These are phyloP conservation scores for Gortyna flavago DNA, from an alignment of 2,888 invertebrate species.

Conservation along the genomic window DNA sequence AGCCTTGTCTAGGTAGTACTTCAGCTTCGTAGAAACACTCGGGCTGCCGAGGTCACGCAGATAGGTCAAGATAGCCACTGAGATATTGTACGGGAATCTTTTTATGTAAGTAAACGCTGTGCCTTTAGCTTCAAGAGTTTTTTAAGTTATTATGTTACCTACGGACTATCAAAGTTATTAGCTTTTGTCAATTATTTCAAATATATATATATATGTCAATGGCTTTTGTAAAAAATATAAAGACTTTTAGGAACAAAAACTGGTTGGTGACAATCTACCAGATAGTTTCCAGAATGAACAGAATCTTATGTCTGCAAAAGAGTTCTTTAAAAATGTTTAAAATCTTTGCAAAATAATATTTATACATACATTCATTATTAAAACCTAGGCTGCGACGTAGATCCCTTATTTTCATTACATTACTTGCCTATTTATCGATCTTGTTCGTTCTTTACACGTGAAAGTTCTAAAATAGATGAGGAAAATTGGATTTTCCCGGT, in stretches of 20 bases:
- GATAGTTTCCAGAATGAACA: not conserved
- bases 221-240: not conserved
- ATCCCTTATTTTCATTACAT: slow-evolving; percentile 16
- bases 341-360: not conserved
- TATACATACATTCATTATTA: too few species aligned
- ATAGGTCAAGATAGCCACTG: slow-evolving; percentile 43
- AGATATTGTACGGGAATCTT: slow-evolving; percentile 21
- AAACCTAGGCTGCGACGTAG: not conserved
- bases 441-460: not conserved
- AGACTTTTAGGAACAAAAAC: not conserved
- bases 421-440: not conserved
- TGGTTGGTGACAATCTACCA: not conserved
- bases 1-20: slow-evolving; percentile 1
- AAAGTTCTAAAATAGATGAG: slow-evolving; percentile 2
- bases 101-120: slow-evolving; percentile 16
- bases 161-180: not conserved
- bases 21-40: slow-evolving; percentile 19
- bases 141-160: not conserved
- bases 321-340: not conserved
- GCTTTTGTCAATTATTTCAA: too few species aligned
- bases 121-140: not conserved
- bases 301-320: not conserved
- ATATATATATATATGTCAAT: too few species aligned
- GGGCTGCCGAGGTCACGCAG: slow-evolving; percentile 28
- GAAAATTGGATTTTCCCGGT: not conserved